phyloP scores from a whole-genome alignment of 1,140 invertebrate species.

The Philotrypesis tridentata region DNA sequence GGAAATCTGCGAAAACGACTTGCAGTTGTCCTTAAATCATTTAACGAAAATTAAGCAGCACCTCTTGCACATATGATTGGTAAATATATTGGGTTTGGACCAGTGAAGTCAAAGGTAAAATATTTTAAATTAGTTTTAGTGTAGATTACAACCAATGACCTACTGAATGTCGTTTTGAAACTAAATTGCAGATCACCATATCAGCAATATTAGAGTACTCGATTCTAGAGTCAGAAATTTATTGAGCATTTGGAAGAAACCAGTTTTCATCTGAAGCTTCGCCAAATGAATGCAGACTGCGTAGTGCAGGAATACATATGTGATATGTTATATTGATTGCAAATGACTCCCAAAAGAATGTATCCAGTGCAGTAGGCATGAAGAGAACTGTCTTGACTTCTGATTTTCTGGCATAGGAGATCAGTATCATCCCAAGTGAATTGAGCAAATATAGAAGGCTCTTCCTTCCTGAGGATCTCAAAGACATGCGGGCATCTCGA shows the following conservation, averaged over 20 bases:
- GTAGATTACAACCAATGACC: background rate
- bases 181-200: conserved; percentile 74
- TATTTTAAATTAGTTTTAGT: conserved; percentile 26
- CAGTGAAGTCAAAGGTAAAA: conserved; percentile 77
- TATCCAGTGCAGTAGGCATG: conserved; percentile 92
- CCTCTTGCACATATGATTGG: conserved; percentile 86
- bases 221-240: conserved; percentile 79
- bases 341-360: conserved; percentile 89
- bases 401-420: conserved; percentile 85
- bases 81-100: conserved; percentile 77
- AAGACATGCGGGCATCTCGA: too few relatives aligned
- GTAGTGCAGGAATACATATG: too few relatives aligned
- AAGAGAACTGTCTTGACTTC: conserved; percentile 82
- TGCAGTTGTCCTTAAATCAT: conserved; percentile 77
- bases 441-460: conserved; percentile 82
- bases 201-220: conserved; percentile 78
- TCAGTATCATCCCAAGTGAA: conserved; percentile 79
- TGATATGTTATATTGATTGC: conserved; percentile 95
- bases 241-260: conserved; percentile 94
- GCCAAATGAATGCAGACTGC: conserved; percentile 87
- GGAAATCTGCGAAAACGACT: conserved; percentile 81
- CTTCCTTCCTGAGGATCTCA: too few relatives aligned
- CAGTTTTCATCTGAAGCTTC: conserved; percentile 90
- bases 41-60: conserved; percentile 78
- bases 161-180: background rate